Base-by-base conservation (phyloP, 2,888 invertebrate species). In the Philaethria dido region DNA sequence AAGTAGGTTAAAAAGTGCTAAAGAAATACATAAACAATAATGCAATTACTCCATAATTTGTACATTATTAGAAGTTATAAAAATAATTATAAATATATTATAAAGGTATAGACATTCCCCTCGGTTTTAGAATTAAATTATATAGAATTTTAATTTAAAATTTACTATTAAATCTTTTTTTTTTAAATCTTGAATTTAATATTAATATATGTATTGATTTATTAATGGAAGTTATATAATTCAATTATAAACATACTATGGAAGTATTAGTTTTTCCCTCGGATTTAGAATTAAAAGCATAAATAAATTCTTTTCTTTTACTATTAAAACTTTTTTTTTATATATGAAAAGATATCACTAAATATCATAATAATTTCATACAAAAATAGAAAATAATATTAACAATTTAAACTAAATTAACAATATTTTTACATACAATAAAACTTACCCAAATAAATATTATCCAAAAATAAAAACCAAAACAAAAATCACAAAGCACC, bases 91-190 rank as follows among this genome's bases (percentile, higher is more conserved):
- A 39, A 39, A 39, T 13, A 3, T 39, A 39, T 13, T 39, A 33
- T 33, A 33, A 33, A 8, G 33, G 33, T 6, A 3, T 33, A 5
- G n/a, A n/a, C 6, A 1, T 44, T 6, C 2, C 16, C 6, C 16
- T 6, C 16, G 16, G 6, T 42, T 44, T 16, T 3, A 29, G 6
- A 25, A 25, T 9, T 50, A 22, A 48, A 22, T 50, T 0, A 39
- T 39, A 39, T 1, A 25, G 9, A 50, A n/a, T 9, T 2, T 8
- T 25, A 50, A 50, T 50, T 25, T n/a, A 29, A 16, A 8, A 25
- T n/a, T 50, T n/a, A 50, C 25, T 25, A 50, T 50, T 50, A 50
- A 25, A n/a, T 25, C 3, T 50, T 50, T 44, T 25, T n/a, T 25
- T n/a, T 25, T 50, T 29, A 50, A n/a, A n/a, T n/a, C n/a, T n/a